Conservation (phyloP, 1,140 invertebrate species). For the Halictus rubicundus region DNA sequence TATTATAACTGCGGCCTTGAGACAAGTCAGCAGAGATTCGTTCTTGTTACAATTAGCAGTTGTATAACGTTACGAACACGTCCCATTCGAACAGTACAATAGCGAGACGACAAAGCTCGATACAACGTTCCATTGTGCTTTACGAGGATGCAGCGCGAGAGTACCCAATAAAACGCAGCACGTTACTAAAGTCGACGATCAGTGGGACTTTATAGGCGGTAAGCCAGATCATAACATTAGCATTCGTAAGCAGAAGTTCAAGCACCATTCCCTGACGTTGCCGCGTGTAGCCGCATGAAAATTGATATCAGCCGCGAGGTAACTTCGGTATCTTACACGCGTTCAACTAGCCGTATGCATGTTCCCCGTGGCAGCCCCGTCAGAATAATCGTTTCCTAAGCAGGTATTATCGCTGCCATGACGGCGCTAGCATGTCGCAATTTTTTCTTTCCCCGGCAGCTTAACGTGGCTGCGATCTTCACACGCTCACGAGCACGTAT, state of each 20-base stretch:
- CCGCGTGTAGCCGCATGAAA: slow-evolving; percentile 43
- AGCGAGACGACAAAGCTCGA: neutral
- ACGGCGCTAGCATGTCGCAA: slow-evolving; percentile 61
- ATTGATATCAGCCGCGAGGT: slow-evolving; percentile 51
- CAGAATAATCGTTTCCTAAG: slow-evolving; percentile 54
- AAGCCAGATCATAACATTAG: slow-evolving; percentile 19
- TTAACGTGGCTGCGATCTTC: slow-evolving; percentile 57
- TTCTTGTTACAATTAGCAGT: too few relatives aligned
- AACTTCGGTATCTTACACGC: slow-evolving; percentile 48
- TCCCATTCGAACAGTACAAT: neutral
- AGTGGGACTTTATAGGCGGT: neutral
- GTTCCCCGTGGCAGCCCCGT: slow-evolving; percentile 45
- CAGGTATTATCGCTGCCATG: slow-evolving; percentile 57
- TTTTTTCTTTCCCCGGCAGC: slow-evolving; percentile 50
- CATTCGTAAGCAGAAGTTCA: slow-evolving; percentile 20
- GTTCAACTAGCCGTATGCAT: slow-evolving; percentile 38
- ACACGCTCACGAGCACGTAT: slow-evolving; percentile 47
- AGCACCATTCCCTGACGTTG: slow-evolving; percentile 13
- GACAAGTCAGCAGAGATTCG: too few relatives aligned
- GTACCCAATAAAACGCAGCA: neutral
- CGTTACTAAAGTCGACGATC: slow-evolving; percentile 5
- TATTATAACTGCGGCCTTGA: too few relatives aligned
- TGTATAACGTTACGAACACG: too few relatives aligned
- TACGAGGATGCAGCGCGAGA: neutral
- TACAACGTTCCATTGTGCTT: neutral